Base-by-base conservation (phyloP, 2,113 vertebrate species). In the Tamias sibiricus region DNA sequence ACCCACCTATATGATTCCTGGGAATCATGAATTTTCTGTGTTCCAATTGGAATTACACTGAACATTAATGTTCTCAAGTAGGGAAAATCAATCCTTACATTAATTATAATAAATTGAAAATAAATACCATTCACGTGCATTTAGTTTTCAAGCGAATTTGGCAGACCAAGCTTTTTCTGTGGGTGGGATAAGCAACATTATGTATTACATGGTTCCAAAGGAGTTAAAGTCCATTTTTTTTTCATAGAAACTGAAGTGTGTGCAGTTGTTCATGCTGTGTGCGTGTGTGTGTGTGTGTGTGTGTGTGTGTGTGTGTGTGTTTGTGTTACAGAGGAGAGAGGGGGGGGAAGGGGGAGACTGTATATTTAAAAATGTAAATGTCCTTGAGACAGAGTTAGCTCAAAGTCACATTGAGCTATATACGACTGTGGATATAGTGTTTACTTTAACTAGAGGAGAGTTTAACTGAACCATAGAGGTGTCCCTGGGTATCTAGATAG, bases 71-170 rank as follows among this genome's bases (percentile, higher is more conserved):
- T 59, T 91, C 66, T 37, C 26, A 91, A 77, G 40, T 57, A 62
- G 26, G 7, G 3, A 83, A 71, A 95, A 5, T 49, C 83, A 80
- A 20, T 62, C n/a, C 75, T 94, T 14, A 75, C 49, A 80, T 87
- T 95, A 82, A 82, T 85, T 89, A 64, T 62, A 91, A 74, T 57
- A 81, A 68, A 90, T 81, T 32, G 4, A 87, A 96, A 94, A 90
- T 92, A 76, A 96, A 57, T 20, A 83, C 22, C 2, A 59, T 85
- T 93, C 44, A 79, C 19, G 77, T 85, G 17, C 8, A 77, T 79
- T 95, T 87, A 42, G 30, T 82, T 93, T 95, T 94, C 24, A 49
- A 79, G 9, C 74, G 26, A 94, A 69, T 87, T 87, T 86, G 62
- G 35, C 42, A 69, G 32, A 72, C 8, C 20, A 83, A 62, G 30